Percentiles rank a stretch among this genome's conserved stretches.
Evolutionary conservation across 2,888 invertebrate species (phyloP).

Genomic region (Invenusta paracnida): DNA sequence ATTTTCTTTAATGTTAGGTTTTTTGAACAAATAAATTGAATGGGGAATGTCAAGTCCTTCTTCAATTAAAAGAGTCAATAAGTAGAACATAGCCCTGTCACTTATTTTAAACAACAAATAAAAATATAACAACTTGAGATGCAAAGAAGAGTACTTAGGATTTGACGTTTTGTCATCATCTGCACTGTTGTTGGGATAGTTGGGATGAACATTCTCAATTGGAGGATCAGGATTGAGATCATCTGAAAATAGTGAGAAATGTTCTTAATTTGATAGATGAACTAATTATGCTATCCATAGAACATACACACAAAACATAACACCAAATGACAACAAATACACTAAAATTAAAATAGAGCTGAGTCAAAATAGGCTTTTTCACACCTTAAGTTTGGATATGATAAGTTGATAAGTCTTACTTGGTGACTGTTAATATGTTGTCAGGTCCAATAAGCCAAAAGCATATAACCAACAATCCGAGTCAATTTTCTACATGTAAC

Average conservation of each 20-base stretch:
- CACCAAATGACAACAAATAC: too few species aligned
- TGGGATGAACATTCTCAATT: neutral
- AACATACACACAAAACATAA: neutral
- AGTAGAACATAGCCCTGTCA: neutral
- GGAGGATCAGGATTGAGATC: neutral
- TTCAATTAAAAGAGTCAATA: constrained; percentile 18
- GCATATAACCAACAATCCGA: too few species aligned
- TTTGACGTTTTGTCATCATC: neutral
- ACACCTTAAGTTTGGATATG: too few species aligned
- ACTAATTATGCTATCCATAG: too few species aligned
- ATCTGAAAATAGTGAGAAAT: neutral
- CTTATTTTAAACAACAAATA: constrained; percentile 3
- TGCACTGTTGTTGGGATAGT: neutral
- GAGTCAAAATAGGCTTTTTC: too few species aligned
- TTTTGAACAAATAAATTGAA: constrained; percentile 4
- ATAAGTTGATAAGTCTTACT: too few species aligned
- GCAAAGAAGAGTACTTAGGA: constrained; percentile 31
- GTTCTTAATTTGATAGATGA: too few species aligned
- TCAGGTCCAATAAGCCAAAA: too few species aligned
- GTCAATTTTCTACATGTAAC: too few species aligned
- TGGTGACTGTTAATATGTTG: too few species aligned
- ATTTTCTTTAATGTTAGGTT: neutral
- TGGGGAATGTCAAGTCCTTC: neutral
- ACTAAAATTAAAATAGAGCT: too few species aligned
- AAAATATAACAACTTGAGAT: constrained; percentile 6